Evolutionary conservation across 2,888 invertebrate species (phyloP), one percentile per base, ranked within the genome.

Genomic region (Pammene aurita): DNA sequence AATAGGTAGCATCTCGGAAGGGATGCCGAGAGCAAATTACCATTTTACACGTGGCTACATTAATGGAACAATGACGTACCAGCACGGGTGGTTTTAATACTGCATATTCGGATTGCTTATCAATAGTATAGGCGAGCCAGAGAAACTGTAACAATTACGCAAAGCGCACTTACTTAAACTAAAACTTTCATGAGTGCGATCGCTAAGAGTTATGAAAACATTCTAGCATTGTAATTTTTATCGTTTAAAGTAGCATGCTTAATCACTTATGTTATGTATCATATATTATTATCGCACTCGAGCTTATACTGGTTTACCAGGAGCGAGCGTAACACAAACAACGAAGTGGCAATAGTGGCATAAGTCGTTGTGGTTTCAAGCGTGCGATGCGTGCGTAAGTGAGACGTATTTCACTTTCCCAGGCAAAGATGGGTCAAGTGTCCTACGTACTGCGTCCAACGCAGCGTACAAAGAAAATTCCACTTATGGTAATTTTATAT

Each of bases 1-100:
- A 69, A 65, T 69, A 54, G 52, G 52, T 34, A 64, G 57, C 69
- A 58, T 60, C 60, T 46, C 46, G 64, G 64, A 69, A 65, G 54
- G 60, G 58, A 69, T 58, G 54, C 64, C 69, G 54, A 41, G 52
- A 64, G 55, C 26, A 38, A 60, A 65, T 69, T 65, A 65, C 54
- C 64, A 69, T 69, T 69, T 65, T 69, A 48, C 60, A 60, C 54
- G 52, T 46, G 42, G 14, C 42, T 14, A 6, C 42, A n/a, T 14
- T 54, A 44, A 42, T 44, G 5, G 14, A 26, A 14, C 0, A 63
- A 44, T 11, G 54, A 16, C 42, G 7, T 26, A 63, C 14, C 7
- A 9, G 38, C 48, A 18, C 9, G 10, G n/a, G 13, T 7, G 18
- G 26, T 7, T 14, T 26, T 10, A 14, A 10, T 13, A 38, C 11